These are phyloP conservation scores for Miltochrista miniata DNA, from an alignment of 2,888 invertebrate species.

Conservation along the genomic window DNA sequence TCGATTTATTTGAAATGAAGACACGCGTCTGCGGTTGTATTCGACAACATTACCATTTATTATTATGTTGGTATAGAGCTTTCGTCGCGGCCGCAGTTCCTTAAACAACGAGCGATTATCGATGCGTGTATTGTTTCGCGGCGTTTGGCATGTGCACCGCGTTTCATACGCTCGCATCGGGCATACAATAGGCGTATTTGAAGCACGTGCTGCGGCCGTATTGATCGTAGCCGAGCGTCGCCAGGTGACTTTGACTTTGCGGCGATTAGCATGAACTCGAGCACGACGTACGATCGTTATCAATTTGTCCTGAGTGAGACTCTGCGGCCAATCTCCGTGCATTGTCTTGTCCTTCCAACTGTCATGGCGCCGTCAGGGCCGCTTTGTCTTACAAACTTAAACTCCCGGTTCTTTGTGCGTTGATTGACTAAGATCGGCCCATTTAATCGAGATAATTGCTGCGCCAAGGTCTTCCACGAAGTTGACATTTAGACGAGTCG, in stretches of 20 bases:
- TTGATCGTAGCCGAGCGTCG: slow-evolving; percentile 63
- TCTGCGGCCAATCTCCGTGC: slow-evolving; percentile 53
- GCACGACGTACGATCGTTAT: slow-evolving; percentile 66
- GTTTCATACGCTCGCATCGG: slow-evolving; percentile 63
- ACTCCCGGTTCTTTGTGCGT: slow-evolving; percentile 60
- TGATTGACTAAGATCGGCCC: slow-evolving; percentile 62
- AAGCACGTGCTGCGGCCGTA: slow-evolving; percentile 77
- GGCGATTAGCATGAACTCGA: slow-evolving; percentile 69
- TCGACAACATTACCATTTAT: slow-evolving; percentile 63
- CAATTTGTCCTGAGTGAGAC: slow-evolving; percentile 68
- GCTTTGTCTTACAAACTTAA: slow-evolving; percentile 58
- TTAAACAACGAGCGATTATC: slow-evolving; percentile 69
- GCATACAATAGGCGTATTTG: slow-evolving; percentile 74
- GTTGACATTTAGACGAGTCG: slow-evolving; percentile 73
- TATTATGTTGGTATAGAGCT: slow-evolving; percentile 61
- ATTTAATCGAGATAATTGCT: slow-evolving; percentile 72
- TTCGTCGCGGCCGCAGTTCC: slow-evolving; percentile 62
- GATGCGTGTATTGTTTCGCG: slow-evolving; percentile 74
- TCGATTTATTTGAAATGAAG: slow-evolving; percentile 63
- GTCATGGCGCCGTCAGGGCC: slow-evolving; percentile 54
- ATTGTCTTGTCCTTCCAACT: slow-evolving; percentile 72
- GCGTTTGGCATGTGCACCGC: slow-evolving; percentile 75
- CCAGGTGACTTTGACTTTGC: slow-evolving; percentile 67
- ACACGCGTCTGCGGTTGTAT: slow-evolving; percentile 58
- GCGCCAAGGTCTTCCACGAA: slow-evolving; percentile 68